Conservation (phyloP, 2,888 invertebrate species). For the Belgica antarctica region DNA sequence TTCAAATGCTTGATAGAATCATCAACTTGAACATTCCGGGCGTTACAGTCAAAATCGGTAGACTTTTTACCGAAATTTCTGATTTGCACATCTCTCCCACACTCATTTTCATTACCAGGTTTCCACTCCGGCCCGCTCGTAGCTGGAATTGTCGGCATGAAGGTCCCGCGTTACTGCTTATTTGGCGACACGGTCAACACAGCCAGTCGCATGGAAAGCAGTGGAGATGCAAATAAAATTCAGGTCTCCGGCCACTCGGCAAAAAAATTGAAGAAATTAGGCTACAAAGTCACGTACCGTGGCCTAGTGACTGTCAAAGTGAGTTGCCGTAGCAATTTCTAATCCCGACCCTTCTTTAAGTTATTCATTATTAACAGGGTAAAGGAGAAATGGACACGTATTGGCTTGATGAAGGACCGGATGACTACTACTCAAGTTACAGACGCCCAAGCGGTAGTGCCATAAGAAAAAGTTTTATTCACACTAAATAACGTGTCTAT, state of each 20-base stretch:
- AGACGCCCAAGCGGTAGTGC: background rate
- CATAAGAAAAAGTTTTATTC: background rate
- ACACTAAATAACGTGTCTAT: background rate
- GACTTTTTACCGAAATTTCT: slow-evolving; percentile 49
- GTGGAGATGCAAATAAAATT: slow-evolving; percentile 65
- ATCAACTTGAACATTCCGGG: slow-evolving; percentile 64
- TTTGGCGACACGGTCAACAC: slow-evolving; percentile 91
- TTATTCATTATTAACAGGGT: slow-evolving; percentile 59
- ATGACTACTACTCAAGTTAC: too few species aligned
- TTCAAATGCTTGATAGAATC: slow-evolving; percentile 70
- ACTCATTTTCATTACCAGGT: too few species aligned
- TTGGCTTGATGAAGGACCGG: slow-evolving; percentile 68
- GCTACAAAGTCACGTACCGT: slow-evolving; percentile 67
- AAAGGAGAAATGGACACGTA: slow-evolving; percentile 87
- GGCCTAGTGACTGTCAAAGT: slow-evolving; percentile 80
- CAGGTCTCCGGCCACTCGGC: slow-evolving; percentile 75
- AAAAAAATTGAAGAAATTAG: slow-evolving; percentile 63
- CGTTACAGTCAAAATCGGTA: slow-evolving; percentile 64
- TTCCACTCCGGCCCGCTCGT: slow-evolving; percentile 81
- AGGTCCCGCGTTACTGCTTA: slow-evolving; percentile 82
- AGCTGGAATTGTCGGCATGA: slow-evolving; percentile 81
- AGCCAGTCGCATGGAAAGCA: slow-evolving; percentile 83
- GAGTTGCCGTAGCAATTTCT: slow-evolving; percentile 46
- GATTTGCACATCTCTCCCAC: background rate
- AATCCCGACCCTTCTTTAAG: slow-evolving; percentile 18